Conservation (phyloP, 2,888 invertebrate genomes). For the Rhogogaster chlorosoma region DNA sequence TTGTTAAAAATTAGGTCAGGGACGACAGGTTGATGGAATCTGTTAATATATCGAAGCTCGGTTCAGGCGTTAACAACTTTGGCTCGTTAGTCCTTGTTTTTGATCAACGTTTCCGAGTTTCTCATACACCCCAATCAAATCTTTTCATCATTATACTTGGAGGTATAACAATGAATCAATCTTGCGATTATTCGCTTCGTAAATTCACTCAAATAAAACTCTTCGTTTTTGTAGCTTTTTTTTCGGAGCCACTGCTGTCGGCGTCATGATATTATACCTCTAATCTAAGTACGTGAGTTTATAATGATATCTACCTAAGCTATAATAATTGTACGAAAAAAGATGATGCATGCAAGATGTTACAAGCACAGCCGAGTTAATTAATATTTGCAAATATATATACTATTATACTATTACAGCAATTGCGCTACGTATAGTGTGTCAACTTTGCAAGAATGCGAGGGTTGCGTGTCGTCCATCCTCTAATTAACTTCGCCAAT, state of each 20-base stretch:
- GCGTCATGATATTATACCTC: not conserved
- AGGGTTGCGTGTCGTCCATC: slow-evolving; percentile 69
- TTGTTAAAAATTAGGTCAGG: slow-evolving; percentile 46
- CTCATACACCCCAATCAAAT: not conserved
- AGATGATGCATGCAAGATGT: not conserved
- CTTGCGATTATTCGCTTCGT: not conserved
- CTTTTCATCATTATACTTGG: not conserved
- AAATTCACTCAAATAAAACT: not conserved
- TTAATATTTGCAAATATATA: slow-evolving; percentile 22
- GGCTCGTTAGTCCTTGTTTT: not conserved
- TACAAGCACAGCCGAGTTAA: not conserved
- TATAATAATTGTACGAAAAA: not conserved
- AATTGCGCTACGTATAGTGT: not conserved
- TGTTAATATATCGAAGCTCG: slow-evolving; percentile 28
- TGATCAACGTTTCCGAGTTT: not conserved
- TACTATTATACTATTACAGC: not conserved
- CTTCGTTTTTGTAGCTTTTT: not conserved
- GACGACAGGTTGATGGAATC: slow-evolving; percentile 46
- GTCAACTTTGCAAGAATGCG: slow-evolving; percentile 59
- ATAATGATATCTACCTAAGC: too few relatives aligned
- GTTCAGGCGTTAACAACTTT: slow-evolving; percentile 3
- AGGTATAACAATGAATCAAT: not conserved
- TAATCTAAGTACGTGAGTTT: not conserved
- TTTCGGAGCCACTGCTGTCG: not conserved
- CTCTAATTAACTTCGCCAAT: slow-evolving; percentile 69